A percentile compares a stretch with the other conserved stretches of the same genome.
phyloP scores from a whole-genome alignment of 2,888 invertebrate genomes.

The Lagria hirta region DNA sequence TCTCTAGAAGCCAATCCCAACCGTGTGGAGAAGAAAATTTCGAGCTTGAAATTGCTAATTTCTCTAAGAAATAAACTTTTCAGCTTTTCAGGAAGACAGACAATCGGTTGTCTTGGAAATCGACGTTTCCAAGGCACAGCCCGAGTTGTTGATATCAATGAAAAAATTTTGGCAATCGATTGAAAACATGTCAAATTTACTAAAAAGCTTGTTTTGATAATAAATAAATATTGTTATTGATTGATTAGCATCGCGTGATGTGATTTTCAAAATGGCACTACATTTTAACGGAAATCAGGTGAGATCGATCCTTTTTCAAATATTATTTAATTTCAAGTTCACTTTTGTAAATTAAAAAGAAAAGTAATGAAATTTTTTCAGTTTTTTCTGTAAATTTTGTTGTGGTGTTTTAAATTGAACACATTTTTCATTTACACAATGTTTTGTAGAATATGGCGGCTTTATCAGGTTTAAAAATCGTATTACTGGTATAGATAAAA shows the following conservation, averaged over 20 bases:
- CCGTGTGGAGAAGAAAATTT: no score
- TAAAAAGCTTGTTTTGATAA: background rate
- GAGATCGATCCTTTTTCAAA: conserved; percentile 15
- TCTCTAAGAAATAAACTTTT: no score
- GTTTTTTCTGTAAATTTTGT: background rate
- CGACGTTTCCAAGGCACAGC: conserved; percentile 18
- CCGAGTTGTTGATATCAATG: conserved; percentile 10
- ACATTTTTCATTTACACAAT: no score
- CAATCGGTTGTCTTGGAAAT: conserved; percentile 17
- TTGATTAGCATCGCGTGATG: conserved; percentile 9
- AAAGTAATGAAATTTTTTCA: no score
- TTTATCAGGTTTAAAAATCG: no score
- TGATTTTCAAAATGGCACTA: conserved; percentile 27
- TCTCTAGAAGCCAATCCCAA: no score
- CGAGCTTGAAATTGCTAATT: no score
- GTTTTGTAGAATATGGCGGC: no score
- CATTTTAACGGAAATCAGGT: conserved; percentile 36
- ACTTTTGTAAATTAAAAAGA: background rate
- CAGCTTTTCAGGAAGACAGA: background rate
- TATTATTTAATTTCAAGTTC: no score
- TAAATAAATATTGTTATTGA: no score
- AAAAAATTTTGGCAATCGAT: conserved; percentile 10
- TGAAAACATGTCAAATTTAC: conserved; percentile 3
- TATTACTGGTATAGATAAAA: no score
- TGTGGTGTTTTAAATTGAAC: no score